Conservation (phyloP, 2,113 vertebrate species). For the Ascaphus truei region DNA sequence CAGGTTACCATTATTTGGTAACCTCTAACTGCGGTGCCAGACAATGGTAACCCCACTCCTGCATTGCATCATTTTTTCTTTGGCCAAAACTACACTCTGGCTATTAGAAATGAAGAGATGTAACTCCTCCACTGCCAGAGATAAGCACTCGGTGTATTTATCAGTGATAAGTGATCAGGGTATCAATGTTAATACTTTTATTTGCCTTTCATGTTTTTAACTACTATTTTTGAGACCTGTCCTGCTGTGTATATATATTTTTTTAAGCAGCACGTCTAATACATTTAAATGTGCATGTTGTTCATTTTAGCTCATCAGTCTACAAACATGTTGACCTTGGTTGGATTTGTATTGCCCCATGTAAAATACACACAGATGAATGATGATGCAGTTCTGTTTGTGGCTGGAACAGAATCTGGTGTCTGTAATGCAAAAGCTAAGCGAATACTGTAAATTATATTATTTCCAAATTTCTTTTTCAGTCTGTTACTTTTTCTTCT, state of each 20-base stretch:
- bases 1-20: neutral
- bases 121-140: neutral
- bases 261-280: no score
- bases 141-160: neutral
- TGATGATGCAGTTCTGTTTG: neutral
- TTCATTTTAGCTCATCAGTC: no score
- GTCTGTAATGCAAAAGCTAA: slow-evolving; percentile 24
- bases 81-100: neutral
- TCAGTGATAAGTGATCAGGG: neutral
- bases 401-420: slow-evolving; percentile 1
- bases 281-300: neutral
- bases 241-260: no score
- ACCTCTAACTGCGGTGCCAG: neutral
- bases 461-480: slow-evolving; percentile 13
- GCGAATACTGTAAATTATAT: slow-evolving; percentile 13
- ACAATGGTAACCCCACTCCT: neutral
- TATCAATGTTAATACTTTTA: neutral
- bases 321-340: neutral
- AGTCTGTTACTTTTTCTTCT: slow-evolving; percentile 52
- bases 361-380: slow-evolving; percentile 10
- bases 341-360: neutral
- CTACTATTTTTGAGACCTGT: no score
- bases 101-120: neutral
- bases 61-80: neutral
- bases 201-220: no score